Percentiles rank a stretch among this genome's conserved stretches.
phyloP scores from a whole-genome alignment of 2,113 vertebrate species.

The Castor canadensis region DNA sequence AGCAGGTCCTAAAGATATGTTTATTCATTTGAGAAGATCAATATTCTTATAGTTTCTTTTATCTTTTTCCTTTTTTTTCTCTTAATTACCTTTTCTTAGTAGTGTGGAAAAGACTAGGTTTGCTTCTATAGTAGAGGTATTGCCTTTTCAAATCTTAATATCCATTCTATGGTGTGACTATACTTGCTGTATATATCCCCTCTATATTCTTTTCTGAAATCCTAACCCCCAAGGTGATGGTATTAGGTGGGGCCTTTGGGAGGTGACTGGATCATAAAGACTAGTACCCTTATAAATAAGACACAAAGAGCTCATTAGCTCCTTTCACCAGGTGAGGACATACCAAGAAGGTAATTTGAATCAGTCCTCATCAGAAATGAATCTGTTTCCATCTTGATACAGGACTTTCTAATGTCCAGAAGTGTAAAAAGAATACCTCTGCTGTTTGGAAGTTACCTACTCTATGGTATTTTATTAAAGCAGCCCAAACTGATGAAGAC shows the following conservation, averaged over 20 bases:
- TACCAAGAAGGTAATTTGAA: neutral
- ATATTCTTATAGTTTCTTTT: neutral
- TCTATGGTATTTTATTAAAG: neutral
- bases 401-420: neutral
- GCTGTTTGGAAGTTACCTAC: neutral
- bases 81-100: neutral
- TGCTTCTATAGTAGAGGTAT: neutral
- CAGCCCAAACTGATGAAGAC: neutral
- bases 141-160: neutral
- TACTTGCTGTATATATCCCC: neutral
- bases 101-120: neutral
- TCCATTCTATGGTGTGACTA: neutral
- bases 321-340: accelerated
- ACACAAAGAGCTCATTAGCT: neutral
- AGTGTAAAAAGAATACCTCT: neutral
- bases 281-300: neutral
- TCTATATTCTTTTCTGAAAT: neutral
- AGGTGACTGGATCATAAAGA: neutral
- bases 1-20: neutral
- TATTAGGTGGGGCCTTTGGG: neutral
- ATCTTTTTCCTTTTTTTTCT: neutral
- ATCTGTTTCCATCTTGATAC: neutral
- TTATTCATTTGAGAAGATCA: neutral
- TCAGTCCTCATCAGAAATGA: neutral
- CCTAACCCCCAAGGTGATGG: neutral